phyloP scores from a whole-genome alignment of 2,797 vertebrate genomes.

The Semaprochilodus insignis region DNA sequence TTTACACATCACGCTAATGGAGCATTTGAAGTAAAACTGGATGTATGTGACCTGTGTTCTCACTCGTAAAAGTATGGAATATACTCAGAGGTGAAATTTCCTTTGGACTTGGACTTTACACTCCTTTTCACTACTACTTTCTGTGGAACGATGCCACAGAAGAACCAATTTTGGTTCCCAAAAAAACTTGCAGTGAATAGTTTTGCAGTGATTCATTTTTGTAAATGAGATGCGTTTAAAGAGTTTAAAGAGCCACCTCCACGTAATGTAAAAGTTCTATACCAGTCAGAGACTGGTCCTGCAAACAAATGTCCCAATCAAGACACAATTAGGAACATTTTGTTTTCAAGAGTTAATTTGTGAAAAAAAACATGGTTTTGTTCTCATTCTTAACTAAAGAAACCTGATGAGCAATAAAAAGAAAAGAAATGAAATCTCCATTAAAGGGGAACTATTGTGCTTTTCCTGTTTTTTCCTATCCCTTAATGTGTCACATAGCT shows the following conservation, averaged over 20 bases:
- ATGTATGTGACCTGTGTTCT: constrained; percentile 18
- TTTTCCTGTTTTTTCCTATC: too few species aligned
- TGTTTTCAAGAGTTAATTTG: background rate
- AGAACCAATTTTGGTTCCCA: background rate
- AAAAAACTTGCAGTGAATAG: background rate
- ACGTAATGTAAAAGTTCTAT: background rate
- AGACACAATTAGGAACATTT: background rate
- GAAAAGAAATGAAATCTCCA: too few species aligned
- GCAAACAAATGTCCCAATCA: background rate
- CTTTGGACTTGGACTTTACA: background rate
- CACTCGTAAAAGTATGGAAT: constrained; percentile 18
- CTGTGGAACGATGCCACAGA: background rate
- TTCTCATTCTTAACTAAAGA: background rate
- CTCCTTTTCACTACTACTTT: background rate
- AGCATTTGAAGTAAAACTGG: constrained; percentile 31
- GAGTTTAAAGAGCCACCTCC: background rate
- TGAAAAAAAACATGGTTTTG: background rate
- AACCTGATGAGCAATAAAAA: too few species aligned
- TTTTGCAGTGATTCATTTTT: background rate
- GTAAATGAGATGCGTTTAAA: background rate
- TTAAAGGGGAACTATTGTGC: too few species aligned
- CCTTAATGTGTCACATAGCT: too few species aligned
- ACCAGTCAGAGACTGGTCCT: background rate
- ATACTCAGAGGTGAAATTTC: constrained; percentile 19
- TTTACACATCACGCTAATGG: constrained; percentile 31